Conservation (phyloP, 1,140 invertebrate genomes). For the Bombus impatiens region DNA sequence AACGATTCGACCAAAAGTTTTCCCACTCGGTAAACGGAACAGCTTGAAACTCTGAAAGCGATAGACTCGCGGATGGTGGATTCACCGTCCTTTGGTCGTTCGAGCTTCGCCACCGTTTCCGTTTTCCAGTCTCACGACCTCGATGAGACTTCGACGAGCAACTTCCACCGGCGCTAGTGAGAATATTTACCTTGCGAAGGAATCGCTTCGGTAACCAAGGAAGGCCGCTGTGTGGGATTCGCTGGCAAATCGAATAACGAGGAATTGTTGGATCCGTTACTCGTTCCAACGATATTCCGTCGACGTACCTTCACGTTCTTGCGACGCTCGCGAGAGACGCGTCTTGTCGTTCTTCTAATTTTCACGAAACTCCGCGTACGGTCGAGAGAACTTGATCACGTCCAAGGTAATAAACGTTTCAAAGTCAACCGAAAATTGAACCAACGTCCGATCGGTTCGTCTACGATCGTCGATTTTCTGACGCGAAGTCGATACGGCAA, state of each 20-base stretch:
- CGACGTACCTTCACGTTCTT: not conserved
- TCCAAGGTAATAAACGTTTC: not conserved
- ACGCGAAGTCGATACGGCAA: too few relatives aligned
- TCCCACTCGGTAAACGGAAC: not conserved
- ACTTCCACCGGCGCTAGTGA: not conserved
- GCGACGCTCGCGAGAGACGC: not conserved
- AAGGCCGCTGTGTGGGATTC: not conserved
- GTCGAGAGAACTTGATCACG: not conserved
- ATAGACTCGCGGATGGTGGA: not conserved
- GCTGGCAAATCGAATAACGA: not conserved
- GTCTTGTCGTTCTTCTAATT: not conserved
- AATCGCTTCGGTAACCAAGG: not conserved
- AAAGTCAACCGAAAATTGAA: not conserved
- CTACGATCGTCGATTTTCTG: too few relatives aligned
- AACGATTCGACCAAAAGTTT: not conserved
- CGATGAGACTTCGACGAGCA: not conserved
- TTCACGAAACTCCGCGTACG: not conserved
- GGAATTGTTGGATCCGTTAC: not conserved
- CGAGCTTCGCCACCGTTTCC: not conserved
- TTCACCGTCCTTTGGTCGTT: not conserved
- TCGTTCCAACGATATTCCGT: not conserved
- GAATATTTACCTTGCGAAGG: not conserved
- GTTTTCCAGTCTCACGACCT: not conserved
- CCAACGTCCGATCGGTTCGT: too few relatives aligned
- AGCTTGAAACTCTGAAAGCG: not conserved